Evolutionary conservation across 2,888 invertebrate genomes (phyloP), one percentile per base, ranked within the genome.

Genomic region (Epinotia ramella): DNA sequence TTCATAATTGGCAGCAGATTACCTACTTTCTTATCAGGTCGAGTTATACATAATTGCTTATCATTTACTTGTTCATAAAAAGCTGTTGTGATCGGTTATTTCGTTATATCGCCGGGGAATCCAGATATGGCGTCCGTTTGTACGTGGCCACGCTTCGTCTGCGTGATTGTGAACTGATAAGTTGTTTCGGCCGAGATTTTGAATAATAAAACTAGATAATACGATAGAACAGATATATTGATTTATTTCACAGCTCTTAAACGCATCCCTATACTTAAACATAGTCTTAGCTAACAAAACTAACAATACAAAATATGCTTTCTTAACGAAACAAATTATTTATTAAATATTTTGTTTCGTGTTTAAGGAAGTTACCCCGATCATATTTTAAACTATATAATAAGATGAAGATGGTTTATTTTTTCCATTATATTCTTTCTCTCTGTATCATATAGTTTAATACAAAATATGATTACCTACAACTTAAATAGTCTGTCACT

Each of bases 181-280:
- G 79, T 80, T 77, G 79, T 79, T 79, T 16, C 16, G 16, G 68
- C 12, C 60, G 33, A 53, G 20, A 68, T 3, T 60, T 72, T 67
- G 62, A 69, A 69, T 62, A 79, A 78, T 70, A 62, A 77, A 79
- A 78, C 62, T 49, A 75, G 11, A n/a, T 53, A 73, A 53, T 77
- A 78, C 67, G 67, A 80, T 80, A 79, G 77, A 80, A 82, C 79
- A 81, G 59, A 69, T 69, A 60, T 69, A 69, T 79, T 49, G 79
- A 79, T 78, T 81, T 79, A 79, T 88, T 87, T 89, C 85, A 86
- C 85, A 87, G 82, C 85, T 86, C 84, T 83, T 81, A 84, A 84
- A 86, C 85, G 88, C 90, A 90, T 89, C 88, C 89, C 89, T 88
- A 88, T 82, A 78, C 76, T 79, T 77, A 80, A 79, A 80, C 77